phyloP scores from a whole-genome alignment of 2,113 vertebrate species.

The Barbus barbus region DNA sequence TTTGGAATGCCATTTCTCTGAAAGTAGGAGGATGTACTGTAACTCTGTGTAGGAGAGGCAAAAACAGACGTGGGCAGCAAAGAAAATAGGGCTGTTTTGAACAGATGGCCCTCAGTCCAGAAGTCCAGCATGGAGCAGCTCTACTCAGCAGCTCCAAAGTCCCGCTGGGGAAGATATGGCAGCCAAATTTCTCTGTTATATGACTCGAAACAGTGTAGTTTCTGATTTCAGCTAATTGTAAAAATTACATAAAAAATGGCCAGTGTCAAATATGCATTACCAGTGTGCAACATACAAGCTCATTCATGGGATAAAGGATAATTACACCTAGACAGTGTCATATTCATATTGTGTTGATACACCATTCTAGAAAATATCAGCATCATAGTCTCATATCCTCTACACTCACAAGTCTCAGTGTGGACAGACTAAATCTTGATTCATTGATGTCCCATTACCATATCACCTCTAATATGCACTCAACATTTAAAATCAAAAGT shows the following conservation, averaged over 20 bases:
- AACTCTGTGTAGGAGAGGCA: slow-evolving; percentile 11
- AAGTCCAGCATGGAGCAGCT: slow-evolving; percentile 30
- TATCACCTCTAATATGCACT: neutral
- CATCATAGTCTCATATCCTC: neutral
- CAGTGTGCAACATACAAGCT: slow-evolving; percentile 5
- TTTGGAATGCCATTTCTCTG: neutral
- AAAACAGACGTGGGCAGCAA: slow-evolving; percentile 8
- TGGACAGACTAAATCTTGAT: neutral
- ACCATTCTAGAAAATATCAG: neutral
- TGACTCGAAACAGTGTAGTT: neutral
- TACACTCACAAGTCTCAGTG: neutral
- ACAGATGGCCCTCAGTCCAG: slow-evolving; percentile 66
- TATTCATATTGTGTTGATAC: neutral
- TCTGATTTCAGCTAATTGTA: neutral
- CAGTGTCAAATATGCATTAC: neutral
- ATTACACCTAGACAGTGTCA: neutral
- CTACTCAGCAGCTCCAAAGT: slow-evolving; percentile 26
- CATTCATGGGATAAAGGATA: neutral
- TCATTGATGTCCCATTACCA: neutral
- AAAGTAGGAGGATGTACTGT: slow-evolving; percentile 14
- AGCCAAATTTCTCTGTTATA: slow-evolving; percentile 1
- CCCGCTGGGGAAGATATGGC: slow-evolving; percentile 28
- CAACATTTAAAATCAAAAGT: neutral
- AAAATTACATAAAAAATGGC: neutral
- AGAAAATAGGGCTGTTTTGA: slow-evolving; percentile 53